These are phyloP conservation scores for Chrysodeixis includens DNA, from an alignment of 2,888 invertebrate genomes.

Conservation along the genomic window DNA sequence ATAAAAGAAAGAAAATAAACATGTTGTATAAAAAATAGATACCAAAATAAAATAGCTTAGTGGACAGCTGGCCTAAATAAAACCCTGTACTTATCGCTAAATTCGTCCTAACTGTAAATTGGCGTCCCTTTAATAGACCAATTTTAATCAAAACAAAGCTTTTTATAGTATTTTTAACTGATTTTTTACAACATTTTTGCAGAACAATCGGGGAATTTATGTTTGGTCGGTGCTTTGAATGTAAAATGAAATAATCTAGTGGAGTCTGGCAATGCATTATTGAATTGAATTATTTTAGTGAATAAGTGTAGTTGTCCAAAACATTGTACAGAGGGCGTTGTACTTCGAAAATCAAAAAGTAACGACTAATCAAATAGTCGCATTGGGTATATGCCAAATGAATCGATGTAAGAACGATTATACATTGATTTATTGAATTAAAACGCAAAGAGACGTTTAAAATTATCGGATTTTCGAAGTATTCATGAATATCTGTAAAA, in stretches of 20 bases:
- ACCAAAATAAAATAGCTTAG: constrained; percentile 1
- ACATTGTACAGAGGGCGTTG: neutral
- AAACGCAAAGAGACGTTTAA: neutral
- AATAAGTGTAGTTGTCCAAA: constrained; percentile 16
- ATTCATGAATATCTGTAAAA: neutral
- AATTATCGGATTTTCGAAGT: constrained; percentile 1
- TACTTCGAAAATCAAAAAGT: neutral
- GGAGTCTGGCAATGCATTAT: constrained; percentile 67
- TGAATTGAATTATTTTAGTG: constrained; percentile 67
- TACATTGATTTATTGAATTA: neutral
- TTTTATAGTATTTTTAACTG: constrained; percentile 32
- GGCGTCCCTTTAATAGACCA: constrained; percentile 57
- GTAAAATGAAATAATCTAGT: constrained; percentile 39
- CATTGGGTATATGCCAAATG: rapidly evolving
- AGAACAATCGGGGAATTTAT: constrained; percentile 42
- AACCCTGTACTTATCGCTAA: constrained; percentile 28
- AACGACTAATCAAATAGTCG: neutral
- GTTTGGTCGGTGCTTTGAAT: constrained; percentile 57
- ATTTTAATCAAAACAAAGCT: constrained; percentile 43
- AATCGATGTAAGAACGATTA: neutral
- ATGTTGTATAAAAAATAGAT: neutral
- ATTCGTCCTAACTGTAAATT: constrained; percentile 45
- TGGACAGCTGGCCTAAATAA: constrained; percentile 26
- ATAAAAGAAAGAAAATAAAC: too few relatives aligned
- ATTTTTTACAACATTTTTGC: constrained; percentile 16